phyloP scores from a whole-genome alignment of 2,888 invertebrate species.

The Lycaena phlaeas region DNA sequence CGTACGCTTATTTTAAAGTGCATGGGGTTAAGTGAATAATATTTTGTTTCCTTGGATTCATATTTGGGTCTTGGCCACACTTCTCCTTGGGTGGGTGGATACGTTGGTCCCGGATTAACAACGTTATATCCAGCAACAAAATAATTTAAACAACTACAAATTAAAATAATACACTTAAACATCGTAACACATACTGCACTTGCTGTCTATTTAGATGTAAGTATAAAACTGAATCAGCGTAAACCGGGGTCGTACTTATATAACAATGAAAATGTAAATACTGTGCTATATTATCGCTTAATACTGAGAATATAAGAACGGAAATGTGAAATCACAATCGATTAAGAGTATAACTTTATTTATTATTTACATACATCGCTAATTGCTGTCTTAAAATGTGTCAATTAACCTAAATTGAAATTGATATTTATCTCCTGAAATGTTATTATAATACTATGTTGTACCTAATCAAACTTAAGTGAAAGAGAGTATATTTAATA shows the following conservation, averaged over 20 bases:
- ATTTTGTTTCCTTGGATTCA: constrained; percentile 48
- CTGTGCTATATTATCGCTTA: background rate
- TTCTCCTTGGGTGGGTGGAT: constrained; percentile 74
- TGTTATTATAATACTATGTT: no score
- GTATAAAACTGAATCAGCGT: background rate
- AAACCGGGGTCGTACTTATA: background rate
- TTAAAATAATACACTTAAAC: background rate
- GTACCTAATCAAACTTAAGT: no score
- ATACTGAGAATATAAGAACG: no score
- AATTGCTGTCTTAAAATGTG: no score
- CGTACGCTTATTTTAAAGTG: constrained; percentile 64
- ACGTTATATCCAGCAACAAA: constrained; percentile 11
- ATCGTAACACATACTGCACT: background rate
- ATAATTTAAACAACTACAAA: background rate
- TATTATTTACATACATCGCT: no score
- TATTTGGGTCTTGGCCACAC: constrained; percentile 79
- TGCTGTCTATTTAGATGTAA: background rate
- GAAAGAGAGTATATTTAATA: no score
- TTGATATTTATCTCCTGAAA: no score
- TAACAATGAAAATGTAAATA: background rate
- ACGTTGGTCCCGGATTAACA: constrained; percentile 60
- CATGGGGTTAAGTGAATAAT: constrained; percentile 53
- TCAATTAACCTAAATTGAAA: no score
- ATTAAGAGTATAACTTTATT: no score
- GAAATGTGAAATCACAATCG: no score